A percentile compares a stretch with the other conserved stretches of the same genome.
Evolutionary conservation across 2,888 invertebrate species (phyloP).

Genomic region (Bellardia bayeri): DNA sequence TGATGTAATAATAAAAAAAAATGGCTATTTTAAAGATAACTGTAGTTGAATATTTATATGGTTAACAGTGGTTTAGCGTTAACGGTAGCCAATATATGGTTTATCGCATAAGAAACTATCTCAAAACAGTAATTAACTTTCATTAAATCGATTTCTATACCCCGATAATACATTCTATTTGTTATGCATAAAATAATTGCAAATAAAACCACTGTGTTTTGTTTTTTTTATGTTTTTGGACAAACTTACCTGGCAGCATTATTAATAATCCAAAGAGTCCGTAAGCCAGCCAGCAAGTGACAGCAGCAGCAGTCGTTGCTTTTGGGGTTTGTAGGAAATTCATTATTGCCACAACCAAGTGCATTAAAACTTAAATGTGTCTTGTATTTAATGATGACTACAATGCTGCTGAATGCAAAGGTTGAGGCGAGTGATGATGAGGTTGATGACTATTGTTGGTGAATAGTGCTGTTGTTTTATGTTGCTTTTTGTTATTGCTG

Average conservation of each 20-base stretch:
- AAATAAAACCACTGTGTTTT: neutral
- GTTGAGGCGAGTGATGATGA: neutral
- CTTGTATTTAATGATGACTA: constrained; percentile 31
- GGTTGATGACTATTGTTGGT: neutral
- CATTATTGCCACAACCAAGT: constrained; percentile 71
- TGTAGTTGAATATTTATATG: no score
- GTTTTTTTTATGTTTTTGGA: neutral
- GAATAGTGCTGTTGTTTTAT: constrained; percentile 1
- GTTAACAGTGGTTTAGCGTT: no score
- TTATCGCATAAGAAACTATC: no score
- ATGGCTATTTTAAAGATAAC: no score
- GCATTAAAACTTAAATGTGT: constrained; percentile 62
- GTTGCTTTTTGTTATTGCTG: neutral
- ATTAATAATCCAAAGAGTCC: constrained; percentile 72
- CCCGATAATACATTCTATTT: no score
- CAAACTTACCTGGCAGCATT: constrained; percentile 69
- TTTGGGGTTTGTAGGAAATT: constrained; percentile 66
- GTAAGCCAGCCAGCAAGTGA: constrained; percentile 72
- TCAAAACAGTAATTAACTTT: no score
- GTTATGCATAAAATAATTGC: no score
- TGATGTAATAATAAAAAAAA: no score
- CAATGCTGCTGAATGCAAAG: constrained; percentile 34
- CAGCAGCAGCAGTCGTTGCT: constrained; percentile 69
- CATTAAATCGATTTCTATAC: no score
- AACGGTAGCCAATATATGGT: no score